These are phyloP conservation scores for Leguminivora glycinivorella DNA, from an alignment of 1,140 invertebrate species.

Conservation along the genomic window DNA sequence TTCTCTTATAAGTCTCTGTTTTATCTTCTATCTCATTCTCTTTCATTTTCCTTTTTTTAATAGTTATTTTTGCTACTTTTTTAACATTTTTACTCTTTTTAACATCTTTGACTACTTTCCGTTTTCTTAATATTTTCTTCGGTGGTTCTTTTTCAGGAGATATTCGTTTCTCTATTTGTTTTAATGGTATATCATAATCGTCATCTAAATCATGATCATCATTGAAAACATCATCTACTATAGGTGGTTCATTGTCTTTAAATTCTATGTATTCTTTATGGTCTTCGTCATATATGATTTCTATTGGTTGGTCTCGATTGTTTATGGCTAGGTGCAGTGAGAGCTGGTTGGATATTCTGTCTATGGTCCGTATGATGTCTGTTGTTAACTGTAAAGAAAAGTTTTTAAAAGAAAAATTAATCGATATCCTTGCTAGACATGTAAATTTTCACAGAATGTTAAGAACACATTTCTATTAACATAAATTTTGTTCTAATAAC, in stretches of 20 bases:
- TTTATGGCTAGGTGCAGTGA: background rate
- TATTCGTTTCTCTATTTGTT: background rate
- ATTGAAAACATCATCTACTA: background rate
- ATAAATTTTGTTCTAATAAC: no score
- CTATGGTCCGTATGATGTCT: slow-evolving; percentile 23
- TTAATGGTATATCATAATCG: background rate
- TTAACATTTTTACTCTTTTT: background rate
- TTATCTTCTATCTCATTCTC: background rate
- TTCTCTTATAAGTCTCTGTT: background rate
- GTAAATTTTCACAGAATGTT: background rate
- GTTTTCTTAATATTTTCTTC: background rate
- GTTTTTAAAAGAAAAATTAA: background rate
- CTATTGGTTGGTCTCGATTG: background rate
- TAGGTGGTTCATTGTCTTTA: background rate
- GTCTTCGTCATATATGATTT: background rate
- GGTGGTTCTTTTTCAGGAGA: background rate
- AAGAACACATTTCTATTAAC: no score
- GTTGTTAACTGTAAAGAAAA: slow-evolving; percentile 27
- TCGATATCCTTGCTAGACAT: background rate
- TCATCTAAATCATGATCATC: background rate
- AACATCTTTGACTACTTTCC: background rate
- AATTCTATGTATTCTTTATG: background rate
- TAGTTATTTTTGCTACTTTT: background rate
- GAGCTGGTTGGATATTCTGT: slow-evolving; percentile 13
- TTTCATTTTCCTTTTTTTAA: background rate